Evolutionary conservation across 1,140 invertebrate genomes (phyloP), one percentile per base, ranked within the genome.

Genomic region (Papilio aristodemus): DNA sequence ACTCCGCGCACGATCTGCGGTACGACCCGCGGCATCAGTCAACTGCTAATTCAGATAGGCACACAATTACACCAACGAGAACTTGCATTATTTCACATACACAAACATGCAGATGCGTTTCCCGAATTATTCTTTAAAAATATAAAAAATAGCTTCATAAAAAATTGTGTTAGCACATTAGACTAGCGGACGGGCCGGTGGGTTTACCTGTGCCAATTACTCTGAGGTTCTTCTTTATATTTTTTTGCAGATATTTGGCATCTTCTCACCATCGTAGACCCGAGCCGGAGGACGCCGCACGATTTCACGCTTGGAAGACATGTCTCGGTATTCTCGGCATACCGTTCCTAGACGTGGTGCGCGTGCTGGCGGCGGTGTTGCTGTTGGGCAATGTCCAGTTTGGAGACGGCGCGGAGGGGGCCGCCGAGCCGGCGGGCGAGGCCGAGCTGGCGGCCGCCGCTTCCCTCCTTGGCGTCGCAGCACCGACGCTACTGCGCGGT

Each of bases 331-430:
- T 98, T 10, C 92, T 98, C 14, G 98, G 97, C 11, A 98, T 99
- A 74, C 97, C 97, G 4, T 98, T 98, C 84, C 89, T 98, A 84
- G 98, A 99, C 89, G 97, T 99, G 7, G 95, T 98, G 11, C 93
- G 97, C 73, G 97, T 98, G 0, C 87, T 99, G 68, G 96, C 97
- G 22, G 97, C 97, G 0, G 96, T 98, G 25, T 90, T 99, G 69
- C 93, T 98, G 54, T 93, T 99, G 27, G 98, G 97, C 39, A 99
- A 98, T 88, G 95, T 98, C 41, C 95, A 96, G 77, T 98, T 98
- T 89, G 93, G 95, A 3, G 97, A 98, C 81, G 94, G 94, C 60
- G 79, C 76, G 25, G 86, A 79, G 37, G 90, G 80, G 59, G 74
- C 74, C 50, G 87, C 85, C 22, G 86, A 90, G 63, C 94, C 95